phyloP scores from a whole-genome alignment of 2,888 invertebrate species.

The Noctua janthina region DNA sequence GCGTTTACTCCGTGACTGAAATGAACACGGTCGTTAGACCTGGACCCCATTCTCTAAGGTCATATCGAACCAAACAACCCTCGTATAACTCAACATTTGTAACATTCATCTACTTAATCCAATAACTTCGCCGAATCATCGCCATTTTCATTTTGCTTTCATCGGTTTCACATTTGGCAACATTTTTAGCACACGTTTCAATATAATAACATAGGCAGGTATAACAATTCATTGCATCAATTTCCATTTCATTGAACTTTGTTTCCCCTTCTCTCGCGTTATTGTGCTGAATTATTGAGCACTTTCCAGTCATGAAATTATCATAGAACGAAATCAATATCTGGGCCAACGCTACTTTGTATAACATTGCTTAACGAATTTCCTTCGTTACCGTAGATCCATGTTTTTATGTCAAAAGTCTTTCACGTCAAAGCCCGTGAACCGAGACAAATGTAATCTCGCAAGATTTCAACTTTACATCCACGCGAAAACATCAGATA shows the following conservation, averaged over 20 bases:
- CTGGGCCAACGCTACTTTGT: slow-evolving; percentile 25
- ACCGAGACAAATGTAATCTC: slow-evolving; percentile 62
- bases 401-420: slow-evolving; percentile 55
- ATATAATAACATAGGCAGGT: slow-evolving; percentile 38
- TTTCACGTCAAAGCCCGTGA: slow-evolving; percentile 49
- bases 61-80: slow-evolving; percentile 52
- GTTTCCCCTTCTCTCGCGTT: slow-evolving; percentile 33
- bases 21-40: slow-evolving; percentile 60
- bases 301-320: slow-evolving; percentile 42
- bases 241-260: slow-evolving; percentile 56
- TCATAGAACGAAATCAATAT: slow-evolving; percentile 38
- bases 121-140: slow-evolving; percentile 38
- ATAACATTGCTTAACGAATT: slow-evolving; percentile 30
- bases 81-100: slow-evolving; percentile 46
- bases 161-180: slow-evolving; percentile 41
- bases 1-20: slow-evolving; percentile 67
- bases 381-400: slow-evolving; percentile 32
- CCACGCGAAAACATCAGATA: slow-evolving; percentile 73
- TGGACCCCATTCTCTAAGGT: slow-evolving; percentile 60
- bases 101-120: slow-evolving; percentile 41
- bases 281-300: slow-evolving; percentile 52
- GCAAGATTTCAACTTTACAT: slow-evolving; percentile 69
- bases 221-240: slow-evolving; percentile 43
- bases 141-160: slow-evolving; percentile 44
- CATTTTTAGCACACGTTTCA: slow-evolving; percentile 40